phyloP scores from a whole-genome alignment of 2,888 invertebrate genomes.

The Dascillus cervinus region DNA sequence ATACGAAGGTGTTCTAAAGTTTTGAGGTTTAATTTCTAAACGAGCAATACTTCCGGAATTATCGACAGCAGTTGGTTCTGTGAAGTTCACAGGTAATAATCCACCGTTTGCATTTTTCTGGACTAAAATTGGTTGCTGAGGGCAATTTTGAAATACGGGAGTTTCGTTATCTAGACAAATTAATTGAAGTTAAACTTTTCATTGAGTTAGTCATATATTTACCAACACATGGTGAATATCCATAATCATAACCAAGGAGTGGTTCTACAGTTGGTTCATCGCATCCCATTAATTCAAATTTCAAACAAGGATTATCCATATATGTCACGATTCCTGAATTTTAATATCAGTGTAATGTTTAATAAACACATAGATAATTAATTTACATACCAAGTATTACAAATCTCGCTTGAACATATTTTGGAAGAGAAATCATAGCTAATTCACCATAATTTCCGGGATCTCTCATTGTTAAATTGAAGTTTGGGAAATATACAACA shows the following conservation, averaged over 20 bases:
- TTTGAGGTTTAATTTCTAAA: conserved; percentile 85
- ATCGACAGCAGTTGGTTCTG: conserved; percentile 89
- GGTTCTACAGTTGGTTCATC: conserved; percentile 78
- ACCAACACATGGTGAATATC: conserved; percentile 88
- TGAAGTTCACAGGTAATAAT: conserved; percentile 84
- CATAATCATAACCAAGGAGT: conserved; percentile 85
- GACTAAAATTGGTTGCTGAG: conserved; percentile 84
- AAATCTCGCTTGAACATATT: conserved; percentile 88
- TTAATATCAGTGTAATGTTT: conserved; percentile 11
- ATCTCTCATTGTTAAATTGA: conserved; percentile 88
- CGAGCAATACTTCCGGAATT: conserved; percentile 93
- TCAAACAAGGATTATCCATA: conserved; percentile 93
- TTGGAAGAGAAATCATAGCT: conserved; percentile 91
- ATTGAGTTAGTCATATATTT: no score
- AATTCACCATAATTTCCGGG: conserved; percentile 96
- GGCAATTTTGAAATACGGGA: conserved; percentile 94
- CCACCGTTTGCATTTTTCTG: conserved; percentile 84
- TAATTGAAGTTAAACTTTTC: no score
- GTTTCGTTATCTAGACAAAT: conserved; percentile 78
- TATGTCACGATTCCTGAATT: conserved; percentile 80
- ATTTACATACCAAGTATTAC: conserved; percentile 60
- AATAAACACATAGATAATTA: not conserved
- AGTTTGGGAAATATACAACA: conserved; percentile 95
- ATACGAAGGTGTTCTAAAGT: conserved; percentile 80
- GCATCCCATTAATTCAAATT: conserved; percentile 94